Base-by-base conservation (phyloP, 2,797 vertebrate species). In the Crocidura indochinensis region DNA sequence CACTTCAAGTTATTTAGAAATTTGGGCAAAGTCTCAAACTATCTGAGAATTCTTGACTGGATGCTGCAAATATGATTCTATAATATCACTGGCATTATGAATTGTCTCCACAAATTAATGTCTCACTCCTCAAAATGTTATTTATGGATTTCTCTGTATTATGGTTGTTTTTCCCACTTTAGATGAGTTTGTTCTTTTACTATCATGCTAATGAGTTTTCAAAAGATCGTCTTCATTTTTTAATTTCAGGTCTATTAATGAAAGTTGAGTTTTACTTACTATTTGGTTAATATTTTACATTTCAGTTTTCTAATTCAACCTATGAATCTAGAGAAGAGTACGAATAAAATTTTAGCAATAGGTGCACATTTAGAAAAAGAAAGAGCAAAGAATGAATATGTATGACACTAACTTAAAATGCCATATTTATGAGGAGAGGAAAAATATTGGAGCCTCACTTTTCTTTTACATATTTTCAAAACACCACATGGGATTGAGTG, bases 391-490 rank as follows among this genome's bases (percentile, higher is more conserved):
- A 75, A 95, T 96, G 96, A 96, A 97, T 96, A 96, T 96, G 94
- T 92, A 97, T 94, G 90, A 95, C 65, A 81, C 81, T 92, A 90
- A 94, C 89, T 95, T 97, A 91, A 96, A 96, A 96, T 96, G 91
- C 95, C 94, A 93, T 96, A 96, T 96, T 96, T 95, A 95, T 96
- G 91, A 97, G 93, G 86, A 96, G 84, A 95, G 79, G 94, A 94
- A 94, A 95, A 96, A 96, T 97, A 94, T 93, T 94, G 94, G 94
- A 95, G 72, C 92, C 95, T 96, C 47, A 73, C 95, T 94, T 95
- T 96, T 74, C 82, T 73, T 94, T 97, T 96, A 82, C 93, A 95
- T 97, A 96, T 96, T 97, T 96, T 95, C 93, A 95, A 95, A 96
- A 96, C 93, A 95, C 90, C 90, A 95, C 94, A 93, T 94, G 94